Conservation (phyloP, 2,113 vertebrate species). For the Trogon melanurus region DNA sequence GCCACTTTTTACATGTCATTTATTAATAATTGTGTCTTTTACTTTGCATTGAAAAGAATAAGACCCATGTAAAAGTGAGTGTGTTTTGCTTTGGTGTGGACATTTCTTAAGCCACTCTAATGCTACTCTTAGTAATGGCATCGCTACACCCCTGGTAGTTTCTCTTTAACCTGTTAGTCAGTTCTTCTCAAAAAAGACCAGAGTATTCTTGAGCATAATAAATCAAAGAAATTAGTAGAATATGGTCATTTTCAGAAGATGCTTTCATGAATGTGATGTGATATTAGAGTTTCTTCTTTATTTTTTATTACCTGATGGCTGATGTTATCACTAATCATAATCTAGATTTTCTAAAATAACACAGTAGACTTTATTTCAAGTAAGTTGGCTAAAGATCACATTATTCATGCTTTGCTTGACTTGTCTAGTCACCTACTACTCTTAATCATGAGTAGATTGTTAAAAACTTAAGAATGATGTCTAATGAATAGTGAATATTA, state of each 20-base stretch:
- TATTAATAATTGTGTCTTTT: not conserved
- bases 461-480: not conserved
- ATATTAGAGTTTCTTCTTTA: not conserved
- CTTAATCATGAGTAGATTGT: not conserved
- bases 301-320: not conserved
- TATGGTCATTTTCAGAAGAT: not conserved
- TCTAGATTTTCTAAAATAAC: not conserved
- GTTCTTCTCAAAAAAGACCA: not conserved
- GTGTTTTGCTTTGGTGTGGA: not conserved
- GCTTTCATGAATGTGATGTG: not conserved
- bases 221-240: not conserved
- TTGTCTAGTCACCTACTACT: not conserved
- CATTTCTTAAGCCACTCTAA: not conserved
- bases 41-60: not conserved
- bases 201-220: not conserved
- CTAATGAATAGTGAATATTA: not conserved
- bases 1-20: not conserved
- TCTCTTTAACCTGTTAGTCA: not conserved
- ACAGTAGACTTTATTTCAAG: not conserved
- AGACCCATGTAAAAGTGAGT: not conserved
- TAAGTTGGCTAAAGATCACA: not conserved
- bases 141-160: not conserved
- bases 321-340: not conserved
- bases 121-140: not conserved
- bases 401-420: not conserved